Conservation (phyloP, 1,140 invertebrate species). For the Papilio dardanus region DNA sequence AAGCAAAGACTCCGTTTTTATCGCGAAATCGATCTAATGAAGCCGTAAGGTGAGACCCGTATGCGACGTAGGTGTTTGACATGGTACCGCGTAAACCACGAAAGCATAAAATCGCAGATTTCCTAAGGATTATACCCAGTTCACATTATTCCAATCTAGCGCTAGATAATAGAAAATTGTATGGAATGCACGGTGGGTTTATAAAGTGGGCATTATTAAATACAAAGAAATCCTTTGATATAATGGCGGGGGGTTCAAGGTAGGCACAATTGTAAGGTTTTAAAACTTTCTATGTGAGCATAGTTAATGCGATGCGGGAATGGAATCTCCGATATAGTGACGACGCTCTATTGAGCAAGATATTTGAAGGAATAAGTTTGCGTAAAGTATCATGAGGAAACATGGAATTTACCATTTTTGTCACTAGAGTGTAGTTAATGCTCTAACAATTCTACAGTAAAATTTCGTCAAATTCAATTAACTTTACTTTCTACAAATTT, state of each 20-base stretch:
- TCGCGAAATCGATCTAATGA: no score
- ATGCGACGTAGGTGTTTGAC: no score
- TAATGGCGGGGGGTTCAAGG: neutral
- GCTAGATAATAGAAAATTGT: no score
- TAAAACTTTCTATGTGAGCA: neutral
- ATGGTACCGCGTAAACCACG: no score
- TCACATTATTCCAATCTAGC: no score
- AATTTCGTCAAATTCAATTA: neutral
- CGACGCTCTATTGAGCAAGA: constrained; percentile 14
- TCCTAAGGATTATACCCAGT: no score
- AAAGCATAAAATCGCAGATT: no score
- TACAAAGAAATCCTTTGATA: no score
- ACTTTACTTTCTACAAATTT: neutral
- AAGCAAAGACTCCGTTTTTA: no score
- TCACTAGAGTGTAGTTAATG: neutral
- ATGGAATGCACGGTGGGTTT: no score
- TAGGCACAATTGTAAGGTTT: neutral
- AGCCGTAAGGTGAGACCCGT: no score
- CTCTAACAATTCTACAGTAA: neutral
- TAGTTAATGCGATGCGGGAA: constrained; percentile 16
- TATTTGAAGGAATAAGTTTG: constrained; percentile 1
- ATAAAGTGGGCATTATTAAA: no score
- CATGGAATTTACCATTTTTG: neutral
- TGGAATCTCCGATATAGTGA: neutral
- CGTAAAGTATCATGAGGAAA: neutral